A percentile compares a stretch with the other conserved stretches of the same genome.
Evolutionary conservation across 2,797 vertebrate species (phyloP).

Genomic region (Tokudaia muenninki): DNA sequence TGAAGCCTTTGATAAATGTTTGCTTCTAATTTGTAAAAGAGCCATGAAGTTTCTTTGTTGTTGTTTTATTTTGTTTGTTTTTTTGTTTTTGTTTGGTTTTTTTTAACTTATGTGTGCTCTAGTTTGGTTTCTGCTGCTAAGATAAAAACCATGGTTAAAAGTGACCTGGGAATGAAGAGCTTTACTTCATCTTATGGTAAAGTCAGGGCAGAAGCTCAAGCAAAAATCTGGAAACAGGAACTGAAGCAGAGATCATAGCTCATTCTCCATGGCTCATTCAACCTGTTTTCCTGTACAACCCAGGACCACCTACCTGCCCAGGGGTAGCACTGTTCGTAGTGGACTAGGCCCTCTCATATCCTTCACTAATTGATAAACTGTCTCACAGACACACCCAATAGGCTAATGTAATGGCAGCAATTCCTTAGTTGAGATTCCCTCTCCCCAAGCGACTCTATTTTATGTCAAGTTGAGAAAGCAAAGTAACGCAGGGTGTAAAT

Average conservation of each 20-base stretch:
- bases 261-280: background rate
- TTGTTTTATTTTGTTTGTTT: background rate
- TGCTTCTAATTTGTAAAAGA: background rate
- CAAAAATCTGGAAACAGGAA: background rate
- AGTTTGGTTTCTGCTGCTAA: background rate
- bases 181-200: background rate
- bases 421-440: background rate
- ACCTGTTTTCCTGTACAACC: background rate
- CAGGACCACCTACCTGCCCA: background rate
- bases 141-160: background rate
- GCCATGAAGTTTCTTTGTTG: background rate
- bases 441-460: background rate
- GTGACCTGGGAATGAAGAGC: background rate
- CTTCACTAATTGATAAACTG: background rate
- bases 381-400: background rate
- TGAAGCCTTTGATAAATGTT: background rate
- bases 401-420: background rate
- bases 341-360: background rate
- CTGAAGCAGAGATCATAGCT: background rate
- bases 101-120: background rate
- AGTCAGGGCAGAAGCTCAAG: background rate
- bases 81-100: background rate
- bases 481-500: background rate
- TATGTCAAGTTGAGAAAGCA: background rate
- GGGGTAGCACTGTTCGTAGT: background rate